Conservation (phyloP, 2,113 vertebrate species). For the Peucedramus taeniatus region DNA sequence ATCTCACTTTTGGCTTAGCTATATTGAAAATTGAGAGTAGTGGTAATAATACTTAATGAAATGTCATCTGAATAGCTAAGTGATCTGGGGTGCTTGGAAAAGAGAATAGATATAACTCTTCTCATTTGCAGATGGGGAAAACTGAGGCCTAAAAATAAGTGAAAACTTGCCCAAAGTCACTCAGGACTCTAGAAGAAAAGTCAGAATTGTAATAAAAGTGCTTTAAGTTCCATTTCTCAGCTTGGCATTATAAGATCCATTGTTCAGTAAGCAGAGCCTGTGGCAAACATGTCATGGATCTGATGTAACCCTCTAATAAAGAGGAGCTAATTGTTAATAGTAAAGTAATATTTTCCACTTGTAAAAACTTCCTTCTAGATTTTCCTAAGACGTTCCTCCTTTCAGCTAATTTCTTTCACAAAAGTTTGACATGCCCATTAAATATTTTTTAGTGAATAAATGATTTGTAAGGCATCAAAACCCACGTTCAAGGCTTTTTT, state of each 20-base stretch:
- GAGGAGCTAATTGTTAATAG: not conserved
- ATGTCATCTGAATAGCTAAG: not conserved
- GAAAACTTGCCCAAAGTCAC: not conserved
- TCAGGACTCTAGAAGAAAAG: not conserved
- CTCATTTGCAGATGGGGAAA: not conserved
- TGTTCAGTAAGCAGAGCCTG: not conserved
- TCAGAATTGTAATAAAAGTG: not conserved
- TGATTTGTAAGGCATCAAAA: not conserved
- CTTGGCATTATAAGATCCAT: not conserved
- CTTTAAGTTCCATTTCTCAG: not conserved
- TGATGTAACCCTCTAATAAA: not conserved
- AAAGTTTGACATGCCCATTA: not conserved
- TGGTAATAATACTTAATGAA: constrained; percentile 7
- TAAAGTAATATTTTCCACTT: not conserved
- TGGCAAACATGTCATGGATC: not conserved
- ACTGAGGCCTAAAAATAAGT: not conserved
- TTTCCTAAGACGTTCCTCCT: not conserved
- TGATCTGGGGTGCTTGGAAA: not conserved
- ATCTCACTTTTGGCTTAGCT: not conserved
- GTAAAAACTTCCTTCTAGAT: not conserved
- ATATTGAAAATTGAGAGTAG: not conserved
- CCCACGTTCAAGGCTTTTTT: not conserved
- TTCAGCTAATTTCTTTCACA: not conserved
- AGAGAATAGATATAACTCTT: not conserved
- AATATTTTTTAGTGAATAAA: not conserved